Evolutionary conservation across 2,797 vertebrate species (phyloP).

Genomic region (Amazona finschi): DNA sequence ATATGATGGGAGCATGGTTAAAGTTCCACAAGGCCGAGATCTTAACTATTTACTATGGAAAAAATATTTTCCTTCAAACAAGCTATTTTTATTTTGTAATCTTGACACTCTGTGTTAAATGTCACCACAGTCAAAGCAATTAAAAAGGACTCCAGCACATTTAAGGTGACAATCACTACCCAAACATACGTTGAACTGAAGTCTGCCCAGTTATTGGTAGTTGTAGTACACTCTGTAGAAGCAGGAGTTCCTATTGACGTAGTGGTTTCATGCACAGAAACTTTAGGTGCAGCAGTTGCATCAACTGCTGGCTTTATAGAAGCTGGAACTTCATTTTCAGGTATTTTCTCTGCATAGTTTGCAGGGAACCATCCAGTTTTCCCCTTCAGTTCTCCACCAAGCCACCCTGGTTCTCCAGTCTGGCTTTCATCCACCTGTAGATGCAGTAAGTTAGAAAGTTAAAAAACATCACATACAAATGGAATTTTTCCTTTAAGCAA

Average conservation of each 20-base stretch:
- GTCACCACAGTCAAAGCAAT: neutral
- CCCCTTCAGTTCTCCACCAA: conserved; percentile 93
- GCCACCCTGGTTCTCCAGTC: conserved; percentile 96
- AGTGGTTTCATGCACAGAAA: conserved; percentile 74
- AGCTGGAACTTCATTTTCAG: conserved; percentile 86
- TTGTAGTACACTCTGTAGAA: conserved; percentile 65
- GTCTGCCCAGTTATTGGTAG: conserved; percentile 95
- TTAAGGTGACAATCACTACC: neutral
- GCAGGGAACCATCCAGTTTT: conserved; percentile 98
- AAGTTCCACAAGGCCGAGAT: neutral
- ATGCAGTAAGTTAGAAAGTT: conserved; percentile 1
- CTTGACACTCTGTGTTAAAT: neutral
- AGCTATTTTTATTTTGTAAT: neutral
- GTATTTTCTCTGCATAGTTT: conserved; percentile 95
- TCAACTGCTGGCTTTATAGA: conserved; percentile 77
- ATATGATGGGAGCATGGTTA: neutral
- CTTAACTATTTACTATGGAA: neutral
- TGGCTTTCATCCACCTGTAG: conserved; percentile 95
- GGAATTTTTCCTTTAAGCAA: neutral
- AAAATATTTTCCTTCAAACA: neutral
- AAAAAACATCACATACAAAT: neutral
- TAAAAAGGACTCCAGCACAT: neutral
- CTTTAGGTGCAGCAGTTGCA: conserved; percentile 68
- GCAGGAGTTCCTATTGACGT: conserved; percentile 65
- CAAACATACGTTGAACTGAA: conserved; percentile 94